Percentiles rank a stretch among this genome's conserved stretches.
Conservation (phyloP, 2,113 vertebrate genomes). For the Phylloscopus trochiloides region DNA sequence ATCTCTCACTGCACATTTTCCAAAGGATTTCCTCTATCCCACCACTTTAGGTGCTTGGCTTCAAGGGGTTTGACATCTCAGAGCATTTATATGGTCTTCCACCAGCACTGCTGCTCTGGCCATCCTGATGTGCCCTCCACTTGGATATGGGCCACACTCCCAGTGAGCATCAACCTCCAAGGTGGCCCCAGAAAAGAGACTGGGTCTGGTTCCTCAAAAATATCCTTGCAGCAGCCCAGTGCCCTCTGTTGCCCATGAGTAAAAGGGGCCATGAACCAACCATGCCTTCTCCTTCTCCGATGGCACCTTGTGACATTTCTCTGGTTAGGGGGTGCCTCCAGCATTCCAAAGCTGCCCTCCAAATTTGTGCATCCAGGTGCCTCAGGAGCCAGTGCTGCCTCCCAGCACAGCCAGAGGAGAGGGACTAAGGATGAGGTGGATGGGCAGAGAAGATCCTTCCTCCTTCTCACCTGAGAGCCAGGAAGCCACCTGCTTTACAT, state of each 20-base stretch:
- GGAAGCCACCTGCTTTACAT: background rate
- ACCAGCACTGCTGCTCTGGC: accelerated
- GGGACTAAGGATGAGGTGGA: background rate
- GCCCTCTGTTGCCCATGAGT: background rate
- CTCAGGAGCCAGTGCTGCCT: background rate
- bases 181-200: background rate
- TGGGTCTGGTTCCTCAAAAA: background rate
- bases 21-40: background rate
- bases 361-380: background rate
- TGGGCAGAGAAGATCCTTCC: background rate
- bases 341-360: background rate
- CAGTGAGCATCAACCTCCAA: background rate
- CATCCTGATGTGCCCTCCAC: accelerated
- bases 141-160: accelerated
- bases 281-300: background rate
- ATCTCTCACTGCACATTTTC: background rate
- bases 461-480: background rate
- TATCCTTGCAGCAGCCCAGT: background rate
- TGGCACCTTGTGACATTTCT: accelerated
- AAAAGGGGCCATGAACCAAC: background rate
- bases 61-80: background rate
- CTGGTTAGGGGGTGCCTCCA: too few relatives aligned
- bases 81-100: background rate
- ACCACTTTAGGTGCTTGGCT: background rate
- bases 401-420: background rate